A percentile compares a stretch with the other conserved stretches of the same genome.
Conservation (phyloP, 2,113 vertebrate genomes). For the Brachyhypopomus occidentalis region DNA sequence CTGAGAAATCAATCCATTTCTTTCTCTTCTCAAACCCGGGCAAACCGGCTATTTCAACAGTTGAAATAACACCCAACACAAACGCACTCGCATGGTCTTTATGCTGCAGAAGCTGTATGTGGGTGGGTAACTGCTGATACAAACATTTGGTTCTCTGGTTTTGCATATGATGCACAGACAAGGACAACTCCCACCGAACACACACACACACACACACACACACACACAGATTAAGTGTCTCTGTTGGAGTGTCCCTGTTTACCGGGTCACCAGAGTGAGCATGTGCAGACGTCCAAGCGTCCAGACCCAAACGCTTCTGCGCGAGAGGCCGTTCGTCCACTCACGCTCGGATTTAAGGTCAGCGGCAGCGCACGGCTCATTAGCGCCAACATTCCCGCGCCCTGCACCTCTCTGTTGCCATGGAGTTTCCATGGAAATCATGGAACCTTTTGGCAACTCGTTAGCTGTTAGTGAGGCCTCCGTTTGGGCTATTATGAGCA, state of each 20-base stretch:
- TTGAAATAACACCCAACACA: no score
- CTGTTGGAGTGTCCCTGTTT: no score
- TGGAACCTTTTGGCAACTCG: neutral
- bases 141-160: no score
- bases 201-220: no score
- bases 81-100: no score
- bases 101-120: no score
- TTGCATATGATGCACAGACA: no score
- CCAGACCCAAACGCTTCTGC: neutral
- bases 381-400: neutral
- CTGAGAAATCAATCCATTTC: neutral
- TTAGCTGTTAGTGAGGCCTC: neutral
- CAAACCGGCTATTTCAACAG: no score
- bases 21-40: neutral
- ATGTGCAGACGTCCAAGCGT: neutral
- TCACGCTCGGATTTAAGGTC: neutral
- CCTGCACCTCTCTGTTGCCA: neutral
- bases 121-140: no score
- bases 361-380: neutral
- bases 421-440: constrained; percentile 4
- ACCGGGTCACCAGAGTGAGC: no score
- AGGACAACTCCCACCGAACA: no score
- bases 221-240: no score
- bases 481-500: constrained; percentile 12
- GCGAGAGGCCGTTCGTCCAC: neutral